phyloP scores from a whole-genome alignment of 2,797 vertebrate species.

The Lophius americanus region DNA sequence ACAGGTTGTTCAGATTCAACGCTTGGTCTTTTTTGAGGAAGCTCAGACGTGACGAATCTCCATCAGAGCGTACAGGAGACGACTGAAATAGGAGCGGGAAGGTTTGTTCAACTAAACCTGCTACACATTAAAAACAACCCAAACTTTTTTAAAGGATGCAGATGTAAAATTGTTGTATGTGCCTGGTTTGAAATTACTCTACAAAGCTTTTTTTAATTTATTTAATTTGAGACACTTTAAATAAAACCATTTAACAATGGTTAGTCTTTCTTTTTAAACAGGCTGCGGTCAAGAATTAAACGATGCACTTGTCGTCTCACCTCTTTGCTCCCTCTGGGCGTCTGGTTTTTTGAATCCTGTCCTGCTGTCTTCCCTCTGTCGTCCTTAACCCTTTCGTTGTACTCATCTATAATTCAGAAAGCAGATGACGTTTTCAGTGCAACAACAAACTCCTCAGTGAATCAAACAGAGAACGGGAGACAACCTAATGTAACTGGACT shows the following conservation, averaged over 20 bases:
- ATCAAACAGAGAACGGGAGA: not conserved
- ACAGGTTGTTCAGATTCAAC: slow-evolving; percentile 86
- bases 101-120: not conserved
- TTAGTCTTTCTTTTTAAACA: no score
- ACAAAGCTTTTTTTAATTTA: no score
- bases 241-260: no score
- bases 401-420: slow-evolving; percentile 80
- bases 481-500: not conserved
- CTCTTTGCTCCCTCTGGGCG: slow-evolving; percentile 89
- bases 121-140: not conserved
- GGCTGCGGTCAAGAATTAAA: no score
- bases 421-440: slow-evolving; percentile 10
- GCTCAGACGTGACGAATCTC: slow-evolving; percentile 82
- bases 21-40: slow-evolving; percentile 86
- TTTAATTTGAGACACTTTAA: no score
- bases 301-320: slow-evolving; percentile 71
- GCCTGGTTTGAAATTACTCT: not conserved
- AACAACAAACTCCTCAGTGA: not conserved
- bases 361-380: slow-evolving; percentile 71
- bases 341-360: slow-evolving; percentile 75
- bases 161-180: not conserved
- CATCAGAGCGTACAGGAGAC: slow-evolving; percentile 83
- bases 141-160: not conserved
- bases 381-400: slow-evolving; percentile 80
- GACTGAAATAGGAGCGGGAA: slow-evolving; percentile 75